Conservation (phyloP, 2,113 vertebrate genomes). For the Malurus melanocephalus region DNA sequence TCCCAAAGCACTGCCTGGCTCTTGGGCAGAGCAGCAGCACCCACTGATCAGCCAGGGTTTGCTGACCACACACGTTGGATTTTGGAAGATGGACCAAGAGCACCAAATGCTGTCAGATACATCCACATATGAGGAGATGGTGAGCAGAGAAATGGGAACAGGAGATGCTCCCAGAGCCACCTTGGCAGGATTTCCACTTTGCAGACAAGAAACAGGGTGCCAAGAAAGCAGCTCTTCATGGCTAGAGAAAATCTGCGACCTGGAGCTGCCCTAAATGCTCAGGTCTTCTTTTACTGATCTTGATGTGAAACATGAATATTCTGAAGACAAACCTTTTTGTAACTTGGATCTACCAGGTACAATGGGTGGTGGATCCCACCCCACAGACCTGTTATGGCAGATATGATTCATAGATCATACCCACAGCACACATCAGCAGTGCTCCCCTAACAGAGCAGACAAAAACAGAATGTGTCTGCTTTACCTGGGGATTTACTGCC, state of each 20-base stretch:
- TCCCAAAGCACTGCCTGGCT: fast-evolving
- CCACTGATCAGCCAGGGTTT: fast-evolving
- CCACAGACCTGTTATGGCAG: fast-evolving
- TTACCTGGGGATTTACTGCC: slow-evolving; percentile 34
- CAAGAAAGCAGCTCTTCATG: not conserved
- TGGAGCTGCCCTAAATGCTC: not conserved
- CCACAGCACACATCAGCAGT: fast-evolving
- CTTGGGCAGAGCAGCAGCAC: not conserved
- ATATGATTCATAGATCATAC: fast-evolving
- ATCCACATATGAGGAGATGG: fast-evolving
- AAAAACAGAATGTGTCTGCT: not conserved
- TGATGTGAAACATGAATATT: not conserved
- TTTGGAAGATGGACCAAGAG: not conserved
- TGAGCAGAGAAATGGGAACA: fast-evolving
- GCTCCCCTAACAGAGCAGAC: not conserved
- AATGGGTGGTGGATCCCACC: fast-evolving
- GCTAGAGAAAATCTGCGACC: not conserved
- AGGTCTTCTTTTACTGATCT: not conserved
- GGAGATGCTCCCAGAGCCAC: not conserved
- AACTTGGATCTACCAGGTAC: not conserved
- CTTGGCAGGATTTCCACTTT: not conserved
- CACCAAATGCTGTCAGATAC: not conserved
- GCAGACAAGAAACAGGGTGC: fast-evolving
- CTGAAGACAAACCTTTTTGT: not conserved
- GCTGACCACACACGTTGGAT: fast-evolving